Percentiles rank a stretch among this genome's conserved stretches.
Evolutionary conservation across 2,888 invertebrate genomes (phyloP).

Genomic region (Netelia virgata): DNA sequence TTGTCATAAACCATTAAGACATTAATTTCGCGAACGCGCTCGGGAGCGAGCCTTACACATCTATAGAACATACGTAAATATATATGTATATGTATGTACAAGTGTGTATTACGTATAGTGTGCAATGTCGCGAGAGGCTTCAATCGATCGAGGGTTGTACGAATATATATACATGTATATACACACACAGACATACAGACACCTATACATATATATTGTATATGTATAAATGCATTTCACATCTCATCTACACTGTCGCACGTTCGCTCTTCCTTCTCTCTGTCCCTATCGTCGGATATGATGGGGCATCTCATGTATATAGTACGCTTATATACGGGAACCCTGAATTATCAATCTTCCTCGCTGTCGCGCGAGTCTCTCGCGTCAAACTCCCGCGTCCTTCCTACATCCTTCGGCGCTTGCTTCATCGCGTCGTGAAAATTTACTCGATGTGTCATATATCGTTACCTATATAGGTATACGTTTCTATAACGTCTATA

Average conservation of each 20-base stretch:
- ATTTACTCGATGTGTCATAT: constrained; percentile 11
- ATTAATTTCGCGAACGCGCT: constrained; percentile 70
- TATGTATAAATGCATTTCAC: constrained; percentile 1
- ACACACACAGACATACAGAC: constrained; percentile 15
- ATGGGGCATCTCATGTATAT: constrained; percentile 52
- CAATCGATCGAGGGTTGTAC: constrained; percentile 64
- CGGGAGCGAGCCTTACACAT: constrained; percentile 45
- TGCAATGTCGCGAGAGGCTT: constrained; percentile 61
- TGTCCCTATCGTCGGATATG: constrained; percentile 50
- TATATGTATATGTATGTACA: no score
- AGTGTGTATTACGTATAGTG: not conserved
- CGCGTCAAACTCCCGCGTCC: constrained; percentile 33
- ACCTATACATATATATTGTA: constrained; percentile 14
- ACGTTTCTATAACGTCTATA: not conserved
- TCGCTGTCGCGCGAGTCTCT: constrained; percentile 62
- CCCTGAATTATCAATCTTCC: constrained; percentile 69
- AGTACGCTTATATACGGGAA: constrained; percentile 56
- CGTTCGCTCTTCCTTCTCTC: constrained; percentile 40
- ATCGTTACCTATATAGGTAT: no score
- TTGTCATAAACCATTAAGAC: constrained; percentile 73
- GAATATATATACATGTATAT: constrained; percentile 16
- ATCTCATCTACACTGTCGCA: constrained; percentile 21
- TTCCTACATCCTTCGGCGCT: constrained; percentile 41
- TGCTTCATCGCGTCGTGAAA: constrained; percentile 29
- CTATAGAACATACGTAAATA: not conserved